Conservation (phyloP, 2,113 vertebrate species). For the Malurus melanocephalus region DNA sequence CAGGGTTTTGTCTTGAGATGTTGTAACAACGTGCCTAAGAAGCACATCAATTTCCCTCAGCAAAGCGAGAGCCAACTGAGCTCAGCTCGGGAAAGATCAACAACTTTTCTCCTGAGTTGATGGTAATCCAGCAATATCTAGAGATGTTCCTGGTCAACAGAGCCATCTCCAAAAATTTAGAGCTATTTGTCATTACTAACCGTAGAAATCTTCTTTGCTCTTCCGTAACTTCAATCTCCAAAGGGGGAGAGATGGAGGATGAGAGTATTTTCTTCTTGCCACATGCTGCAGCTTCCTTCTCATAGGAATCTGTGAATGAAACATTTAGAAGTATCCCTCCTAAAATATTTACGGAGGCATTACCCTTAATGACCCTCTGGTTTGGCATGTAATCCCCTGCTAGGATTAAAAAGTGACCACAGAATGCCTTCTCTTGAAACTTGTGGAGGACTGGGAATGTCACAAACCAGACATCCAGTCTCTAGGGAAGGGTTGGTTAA, state of each 20-base stretch:
- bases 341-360: slow-evolving; percentile 20
- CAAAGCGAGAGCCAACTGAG: background rate
- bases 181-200: slow-evolving; percentile 63
- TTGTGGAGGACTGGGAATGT: slow-evolving; percentile 39
- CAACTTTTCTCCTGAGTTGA: background rate
- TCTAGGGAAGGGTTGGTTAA: slow-evolving; percentile 41
- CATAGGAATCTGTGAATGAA: slow-evolving; percentile 85
- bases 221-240: slow-evolving; percentile 84
- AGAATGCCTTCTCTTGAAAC: slow-evolving; percentile 39
- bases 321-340: slow-evolving; percentile 21
- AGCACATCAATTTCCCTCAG: background rate
- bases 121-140: background rate
- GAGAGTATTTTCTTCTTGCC: slow-evolving; percentile 83
- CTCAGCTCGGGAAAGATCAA: background rate
- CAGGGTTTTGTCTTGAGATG: background rate
- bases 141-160: background rate
- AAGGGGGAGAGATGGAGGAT: slow-evolving; percentile 83
- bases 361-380: slow-evolving; percentile 34
- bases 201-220: slow-evolving; percentile 86
- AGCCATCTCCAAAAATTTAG: background rate
- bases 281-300: slow-evolving; percentile 73
- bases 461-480: slow-evolving; percentile 33
- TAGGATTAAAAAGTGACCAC: slow-evolving; percentile 48
- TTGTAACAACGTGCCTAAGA: background rate
- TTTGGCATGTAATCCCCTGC: slow-evolving; percentile 27